Evolutionary conservation across 2,113 vertebrate genomes (phyloP), one percentile per base, ranked within the genome.

Genomic region (Pygoscelis adeliae): DNA sequence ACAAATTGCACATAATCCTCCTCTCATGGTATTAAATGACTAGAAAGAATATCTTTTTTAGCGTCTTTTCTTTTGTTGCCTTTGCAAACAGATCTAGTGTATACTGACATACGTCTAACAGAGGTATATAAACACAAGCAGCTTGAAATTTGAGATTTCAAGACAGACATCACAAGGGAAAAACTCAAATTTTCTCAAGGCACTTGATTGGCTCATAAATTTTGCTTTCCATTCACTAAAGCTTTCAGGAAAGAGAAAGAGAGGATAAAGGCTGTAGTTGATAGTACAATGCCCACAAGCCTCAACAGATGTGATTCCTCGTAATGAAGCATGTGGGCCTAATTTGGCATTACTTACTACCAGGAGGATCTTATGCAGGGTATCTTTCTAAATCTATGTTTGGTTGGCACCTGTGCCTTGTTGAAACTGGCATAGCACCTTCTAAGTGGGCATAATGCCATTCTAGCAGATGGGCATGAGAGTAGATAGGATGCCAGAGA

Each of bases 251-350:
- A 95, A 97, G 97, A 98, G 97, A 97, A 97, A 97, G 74, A 97
- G 84, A 96, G 94, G 92, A 97, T 94, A 96, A 94, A 98, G 90
- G 86, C 96, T 92, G 95, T 97, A 98, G 98, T 98, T 98, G 98
- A 98, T 96, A 95, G 88, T 97, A 97, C 94, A 98, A 97, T 98
- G 96, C 97, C 97, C 98, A 98, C 97, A 97, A 98, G 97, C 98
- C 97, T 98, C 97, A 98, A 97, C 98, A 98, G 98, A 98, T 98
- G 98, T 98, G 98, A 97, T 96, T 95, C 89, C 96, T 97, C 83
- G 63, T 98, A 98, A 98, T 98, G 97, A 98, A 98, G 97, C 98
- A 98, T 98, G 97, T 97, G 98, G 98, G 98, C 93, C 97, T 98
- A 98, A 98, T 98, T 98, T 98, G 98, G 98, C 97, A 97, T 97